A percentile compares a stretch with the other conserved stretches of the same genome.
Conservation (phyloP, 2,888 invertebrate species). For the Nebria salina region DNA sequence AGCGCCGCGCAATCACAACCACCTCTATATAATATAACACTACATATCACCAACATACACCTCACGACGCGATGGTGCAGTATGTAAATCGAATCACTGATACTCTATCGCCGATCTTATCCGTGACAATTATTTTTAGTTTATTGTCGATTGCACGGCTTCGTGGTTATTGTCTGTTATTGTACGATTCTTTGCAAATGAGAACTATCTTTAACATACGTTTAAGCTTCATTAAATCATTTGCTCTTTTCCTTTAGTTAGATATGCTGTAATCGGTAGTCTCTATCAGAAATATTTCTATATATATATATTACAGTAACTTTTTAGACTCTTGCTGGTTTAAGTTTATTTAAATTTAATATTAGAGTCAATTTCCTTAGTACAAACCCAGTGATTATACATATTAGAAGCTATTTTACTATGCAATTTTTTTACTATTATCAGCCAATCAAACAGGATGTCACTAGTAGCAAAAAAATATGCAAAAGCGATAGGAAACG, state of each 20-base stretch:
- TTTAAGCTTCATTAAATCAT: no score
- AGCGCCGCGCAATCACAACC: constrained; percentile 16
- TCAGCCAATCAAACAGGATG: background rate
- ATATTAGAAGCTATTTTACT: no score
- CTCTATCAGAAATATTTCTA: no score
- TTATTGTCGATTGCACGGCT: constrained; percentile 53
- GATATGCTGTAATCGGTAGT: background rate
- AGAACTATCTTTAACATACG: constrained; percentile 22
- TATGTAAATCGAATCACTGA: constrained; percentile 61
- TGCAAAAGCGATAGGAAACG: background rate
- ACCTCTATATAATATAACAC: constrained; percentile 13
- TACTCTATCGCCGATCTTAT: constrained; percentile 58
- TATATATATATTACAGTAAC: no score
- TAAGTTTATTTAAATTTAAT: no score
- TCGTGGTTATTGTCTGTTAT: constrained; percentile 20
- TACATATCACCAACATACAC: background rate
- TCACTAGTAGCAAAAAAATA: background rate
- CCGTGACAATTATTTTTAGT: constrained; percentile 61
- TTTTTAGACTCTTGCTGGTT: no score
- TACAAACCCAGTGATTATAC: no score
- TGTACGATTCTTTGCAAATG: constrained; percentile 36
- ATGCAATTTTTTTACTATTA: background rate
- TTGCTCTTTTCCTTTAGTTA: background rate
- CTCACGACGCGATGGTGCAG: constrained; percentile 50
- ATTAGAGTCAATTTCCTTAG: no score